phyloP scores from a whole-genome alignment of 2,888 invertebrate species.

The Diploptera punctata region DNA sequence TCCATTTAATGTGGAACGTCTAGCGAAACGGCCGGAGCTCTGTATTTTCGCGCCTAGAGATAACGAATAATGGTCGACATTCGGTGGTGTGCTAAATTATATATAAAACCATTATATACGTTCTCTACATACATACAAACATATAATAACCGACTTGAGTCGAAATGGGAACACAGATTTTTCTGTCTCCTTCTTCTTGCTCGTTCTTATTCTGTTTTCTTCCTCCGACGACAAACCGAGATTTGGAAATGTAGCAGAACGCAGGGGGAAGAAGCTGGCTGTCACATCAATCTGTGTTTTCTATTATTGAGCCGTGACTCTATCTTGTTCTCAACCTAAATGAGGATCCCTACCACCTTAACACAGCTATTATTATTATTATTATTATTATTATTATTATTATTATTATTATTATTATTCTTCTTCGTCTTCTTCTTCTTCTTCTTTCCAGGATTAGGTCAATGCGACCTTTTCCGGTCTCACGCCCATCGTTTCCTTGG shows the following conservation, averaged over 20 bases:
- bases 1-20: slow-evolving; percentile 2
- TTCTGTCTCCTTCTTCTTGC: not conserved
- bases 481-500: too few relatives aligned
- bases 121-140: slow-evolving; percentile 35
- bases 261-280: not conserved
- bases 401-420: too few relatives aligned
- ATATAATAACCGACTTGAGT: slow-evolving; percentile 29
- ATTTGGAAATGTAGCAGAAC: slow-evolving; percentile 24
- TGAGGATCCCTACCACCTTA: too few relatives aligned
- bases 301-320: slow-evolving; percentile 12
- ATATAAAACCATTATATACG: slow-evolving; percentile 39
- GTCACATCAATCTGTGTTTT: slow-evolving; percentile 1
- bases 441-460: too few relatives aligned
- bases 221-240: slow-evolving; percentile 21
- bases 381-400: too few relatives aligned
- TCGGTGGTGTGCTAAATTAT: slow-evolving; percentile 37
- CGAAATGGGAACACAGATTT: slow-evolving; percentile 23
- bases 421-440: too few relatives aligned
- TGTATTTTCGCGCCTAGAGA: slow-evolving; percentile 33
- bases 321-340: not conserved
- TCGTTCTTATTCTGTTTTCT: slow-evolving; percentile 11
- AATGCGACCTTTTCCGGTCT: too few relatives aligned
- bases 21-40: slow-evolving; percentile 25
- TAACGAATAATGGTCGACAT: slow-evolving; percentile 39
- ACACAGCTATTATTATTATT: too few relatives aligned